A percentile compares a stretch with the other conserved stretches of the same genome.
Evolutionary conservation across 1,140 invertebrate species (phyloP).

Genomic region (Arctopsyche grandis): DNA sequence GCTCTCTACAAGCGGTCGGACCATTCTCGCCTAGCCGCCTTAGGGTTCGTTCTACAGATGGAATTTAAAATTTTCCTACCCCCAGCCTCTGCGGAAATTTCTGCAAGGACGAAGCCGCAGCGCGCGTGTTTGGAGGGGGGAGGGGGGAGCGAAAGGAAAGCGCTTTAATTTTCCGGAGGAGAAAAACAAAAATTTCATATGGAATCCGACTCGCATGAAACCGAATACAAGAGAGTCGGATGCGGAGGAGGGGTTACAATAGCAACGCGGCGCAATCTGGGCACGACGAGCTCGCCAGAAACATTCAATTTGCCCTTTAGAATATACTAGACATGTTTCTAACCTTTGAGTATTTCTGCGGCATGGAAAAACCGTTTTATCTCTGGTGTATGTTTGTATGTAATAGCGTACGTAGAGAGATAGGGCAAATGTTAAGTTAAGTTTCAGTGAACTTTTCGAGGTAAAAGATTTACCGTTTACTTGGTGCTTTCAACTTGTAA

Average conservation of each 20-base stretch:
- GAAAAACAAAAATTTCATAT: not conserved
- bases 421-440: no score
- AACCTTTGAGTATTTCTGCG: not conserved
- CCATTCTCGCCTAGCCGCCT: not conserved
- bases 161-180: not conserved
- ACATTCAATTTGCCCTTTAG: slow-evolving; percentile 1
- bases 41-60: slow-evolving; percentile 39
- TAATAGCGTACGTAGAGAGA: no score
- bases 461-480: not conserved
- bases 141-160: not conserved
- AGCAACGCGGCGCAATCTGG: not conserved
- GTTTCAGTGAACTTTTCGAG: not conserved
- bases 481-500: no score
- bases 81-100: slow-evolving; percentile 9
- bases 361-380: no score
- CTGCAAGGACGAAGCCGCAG: not conserved
- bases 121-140: not conserved
- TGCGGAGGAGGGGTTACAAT: not conserved
- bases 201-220: not conserved
- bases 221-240: not conserved
- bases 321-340: not conserved
- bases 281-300: not conserved
- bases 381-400: no score
- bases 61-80: slow-evolving; percentile 48
- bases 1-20: not conserved